Evolutionary conservation across 2,888 invertebrate species (phyloP), one percentile per base, ranked within the genome.

Genomic region (Megaustenia siamemsis): DNA sequence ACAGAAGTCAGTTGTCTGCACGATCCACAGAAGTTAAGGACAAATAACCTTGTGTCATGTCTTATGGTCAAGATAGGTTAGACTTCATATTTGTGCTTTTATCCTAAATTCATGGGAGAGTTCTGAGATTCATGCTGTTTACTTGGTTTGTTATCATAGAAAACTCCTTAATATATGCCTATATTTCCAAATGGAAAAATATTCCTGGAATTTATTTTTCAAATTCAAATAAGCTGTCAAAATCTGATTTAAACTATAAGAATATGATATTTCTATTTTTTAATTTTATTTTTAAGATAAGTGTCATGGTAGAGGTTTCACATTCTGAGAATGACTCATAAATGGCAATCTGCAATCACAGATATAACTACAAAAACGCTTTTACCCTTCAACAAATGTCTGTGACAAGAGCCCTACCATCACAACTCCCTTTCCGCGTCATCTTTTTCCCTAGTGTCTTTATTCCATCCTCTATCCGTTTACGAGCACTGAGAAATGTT

Each of bases 401-500:
- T 78, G 28, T 45, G 45, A 73, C 12, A 73, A 66, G 49, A 77
- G 40, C 45, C 80, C 85, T 86, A 93, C 93, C 93, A 89, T 98
- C 98, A 87, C 96, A 96, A 91, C 97, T 97, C 38, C 97, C 97
- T 93, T 97, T 96, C 94, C 97, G 97, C 93, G 97, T 97, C 93
- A 92, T 91, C 81, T 98, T 98, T 83, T 98, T 98, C 56, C 93
- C 93, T 56, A 94, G 92, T 86, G 93, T 93, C 86, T 94, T 97
- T 84, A 98, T 95, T 89, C 98, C 96, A 92, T 98, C 97, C 94
- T 98, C 98, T 91, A 98, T 97, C 90, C 97, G 95, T 89, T 97
- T 96, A 91, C 97, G 96, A 28, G 94, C 93, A 86, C 93, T 93
- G 49, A 94, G 90, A 84, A 94, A 93, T 78, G 93, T 94, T 86